A percentile compares a stretch with the other conserved stretches of the same genome.
phyloP scores from a whole-genome alignment of 2,113 vertebrate genomes.

The Aspidoscelis tigris region DNA sequence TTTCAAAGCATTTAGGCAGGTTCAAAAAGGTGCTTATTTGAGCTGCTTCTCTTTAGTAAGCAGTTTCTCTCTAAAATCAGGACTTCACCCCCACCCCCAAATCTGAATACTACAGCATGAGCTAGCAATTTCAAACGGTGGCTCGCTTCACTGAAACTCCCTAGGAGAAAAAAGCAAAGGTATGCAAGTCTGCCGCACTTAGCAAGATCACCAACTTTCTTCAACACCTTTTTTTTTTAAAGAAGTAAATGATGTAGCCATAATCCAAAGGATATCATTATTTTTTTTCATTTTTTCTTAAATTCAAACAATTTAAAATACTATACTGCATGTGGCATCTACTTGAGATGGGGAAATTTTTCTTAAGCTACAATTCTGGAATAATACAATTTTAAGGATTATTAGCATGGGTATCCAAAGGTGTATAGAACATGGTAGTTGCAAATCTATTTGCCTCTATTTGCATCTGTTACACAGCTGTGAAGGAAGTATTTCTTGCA shows the following conservation, averaged over 20 bases:
- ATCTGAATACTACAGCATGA: conserved; percentile 69
- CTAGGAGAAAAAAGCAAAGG: conserved; percentile 48
- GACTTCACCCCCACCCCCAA: conserved; percentile 51
- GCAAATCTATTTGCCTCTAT: conserved; percentile 39
- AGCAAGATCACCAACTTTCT: conserved; percentile 35
- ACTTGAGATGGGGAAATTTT: neutral
- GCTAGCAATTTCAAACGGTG: conserved; percentile 67
- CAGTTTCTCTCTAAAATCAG: neutral
- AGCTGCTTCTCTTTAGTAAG: neutral
- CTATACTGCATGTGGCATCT: neutral
- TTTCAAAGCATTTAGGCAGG: neutral
- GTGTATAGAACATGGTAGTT: conserved; percentile 15
- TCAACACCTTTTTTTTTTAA: conserved; percentile 23
- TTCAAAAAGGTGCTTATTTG: neutral
- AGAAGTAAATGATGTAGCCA: neutral
- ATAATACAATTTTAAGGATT: neutral
- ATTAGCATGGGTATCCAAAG: conserved; percentile 7
- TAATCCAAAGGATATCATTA: conserved; percentile 1
- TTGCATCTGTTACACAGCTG: conserved; percentile 22
- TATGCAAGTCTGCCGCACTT: conserved; percentile 46
- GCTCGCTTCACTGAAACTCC: conserved; percentile 62
- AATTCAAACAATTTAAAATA: neutral
- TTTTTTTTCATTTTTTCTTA: neutral
- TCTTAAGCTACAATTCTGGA: neutral
- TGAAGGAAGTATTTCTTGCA: conserved; percentile 31